Evolutionary conservation across 1,140 invertebrate genomes (phyloP).

Genomic region (Pantala flavescens): DNA sequence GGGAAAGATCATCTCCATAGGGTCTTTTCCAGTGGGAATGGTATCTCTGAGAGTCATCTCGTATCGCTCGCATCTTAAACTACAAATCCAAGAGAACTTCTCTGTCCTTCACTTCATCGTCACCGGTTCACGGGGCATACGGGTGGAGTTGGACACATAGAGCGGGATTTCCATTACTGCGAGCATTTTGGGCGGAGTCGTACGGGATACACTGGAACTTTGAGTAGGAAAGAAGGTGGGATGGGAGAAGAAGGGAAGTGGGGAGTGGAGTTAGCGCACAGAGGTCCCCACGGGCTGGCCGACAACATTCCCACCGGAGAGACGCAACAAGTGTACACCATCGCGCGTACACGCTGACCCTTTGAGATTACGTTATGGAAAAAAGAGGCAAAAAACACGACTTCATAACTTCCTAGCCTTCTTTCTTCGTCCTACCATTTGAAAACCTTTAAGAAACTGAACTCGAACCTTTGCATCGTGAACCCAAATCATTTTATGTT

Average conservation of each 20-base stretch:
- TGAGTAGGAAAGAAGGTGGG: not conserved
- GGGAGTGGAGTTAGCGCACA: not conserved
- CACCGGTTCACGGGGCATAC: no score
- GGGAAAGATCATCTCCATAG: no score
- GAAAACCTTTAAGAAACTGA: no score
- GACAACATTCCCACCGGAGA: not conserved
- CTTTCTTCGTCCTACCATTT: no score
- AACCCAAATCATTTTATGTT: no score
- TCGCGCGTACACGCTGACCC: not conserved
- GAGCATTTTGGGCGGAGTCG: constrained; percentile 2
- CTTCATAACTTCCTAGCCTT: no score
- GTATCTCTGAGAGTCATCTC: not conserved
- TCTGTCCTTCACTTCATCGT: not conserved
- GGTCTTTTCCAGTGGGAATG: not conserved
- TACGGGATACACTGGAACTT: not conserved
- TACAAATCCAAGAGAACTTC: not conserved
- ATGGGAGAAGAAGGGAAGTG: not conserved
- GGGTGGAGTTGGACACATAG: not conserved
- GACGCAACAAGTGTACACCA: not conserved
- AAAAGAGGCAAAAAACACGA: not conserved
- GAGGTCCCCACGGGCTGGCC: not conserved
- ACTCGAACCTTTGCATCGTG: no score
- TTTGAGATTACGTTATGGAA: not conserved
- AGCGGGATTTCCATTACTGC: not conserved
- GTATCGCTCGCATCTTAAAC: not conserved